Percentiles rank a stretch among this genome's conserved stretches.
These are phyloP conservation scores for Procavia capensis DNA, from an alignment of 2,113 vertebrate genomes.

Conservation along the genomic window DNA sequence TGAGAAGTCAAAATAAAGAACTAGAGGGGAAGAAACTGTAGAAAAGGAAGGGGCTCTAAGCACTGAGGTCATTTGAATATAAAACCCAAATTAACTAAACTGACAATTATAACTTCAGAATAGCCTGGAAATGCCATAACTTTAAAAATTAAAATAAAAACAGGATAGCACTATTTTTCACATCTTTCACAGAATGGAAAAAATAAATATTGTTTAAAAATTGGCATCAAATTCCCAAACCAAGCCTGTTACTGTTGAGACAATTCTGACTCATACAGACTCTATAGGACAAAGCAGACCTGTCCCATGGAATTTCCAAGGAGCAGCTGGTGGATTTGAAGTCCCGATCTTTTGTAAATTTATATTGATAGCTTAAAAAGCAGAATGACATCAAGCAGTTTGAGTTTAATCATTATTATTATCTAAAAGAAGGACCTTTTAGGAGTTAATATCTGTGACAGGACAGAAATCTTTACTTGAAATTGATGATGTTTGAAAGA, in stretches of 20 bases:
- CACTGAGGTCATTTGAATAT: not conserved
- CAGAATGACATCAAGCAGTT: not conserved
- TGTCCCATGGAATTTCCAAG: too few relatives aligned
- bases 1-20: not conserved
- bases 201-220: not conserved
- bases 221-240: too few relatives aligned
- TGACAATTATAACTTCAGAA: not conserved
- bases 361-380: not conserved
- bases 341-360: not conserved
- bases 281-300: too few relatives aligned
- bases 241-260: too few relatives aligned
- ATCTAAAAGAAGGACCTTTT: not conserved
- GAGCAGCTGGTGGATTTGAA: too few relatives aligned
- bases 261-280: too few relatives aligned
- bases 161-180: not conserved
- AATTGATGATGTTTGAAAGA: conserved; percentile 3
- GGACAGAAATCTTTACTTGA: not conserved
- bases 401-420: not conserved
- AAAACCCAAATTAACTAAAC: not conserved
- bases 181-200: not conserved
- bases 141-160: not conserved
- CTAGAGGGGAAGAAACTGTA: not conserved
- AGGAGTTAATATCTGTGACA: not conserved
- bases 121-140: not conserved
- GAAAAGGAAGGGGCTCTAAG: not conserved